A percentile compares a stretch with the other conserved stretches of the same genome.
phyloP scores from a whole-genome alignment of 2,113 vertebrate species.

The Pseudorectes ferrugineus region DNA sequence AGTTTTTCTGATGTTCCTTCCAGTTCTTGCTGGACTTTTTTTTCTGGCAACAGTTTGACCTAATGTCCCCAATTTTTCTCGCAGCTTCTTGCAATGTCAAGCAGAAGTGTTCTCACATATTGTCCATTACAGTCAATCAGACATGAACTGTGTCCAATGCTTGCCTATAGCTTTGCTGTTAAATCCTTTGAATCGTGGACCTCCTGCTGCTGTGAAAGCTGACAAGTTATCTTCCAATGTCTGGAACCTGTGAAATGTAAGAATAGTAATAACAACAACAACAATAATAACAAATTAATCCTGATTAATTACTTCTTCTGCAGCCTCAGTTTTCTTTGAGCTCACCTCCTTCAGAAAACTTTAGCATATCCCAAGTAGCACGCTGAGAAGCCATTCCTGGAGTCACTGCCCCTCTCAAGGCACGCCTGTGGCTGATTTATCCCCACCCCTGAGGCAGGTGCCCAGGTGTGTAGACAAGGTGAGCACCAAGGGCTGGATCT shows the following conservation, averaged over 20 bases:
- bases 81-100: neutral
- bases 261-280: neutral
- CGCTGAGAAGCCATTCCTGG: neutral
- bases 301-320: neutral
- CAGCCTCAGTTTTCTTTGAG: neutral
- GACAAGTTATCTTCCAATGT: neutral
- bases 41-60: neutral
- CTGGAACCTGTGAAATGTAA: neutral
- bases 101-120: neutral
- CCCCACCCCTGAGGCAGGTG: neutral
- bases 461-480: neutral
- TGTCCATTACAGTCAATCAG: neutral
- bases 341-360: neutral
- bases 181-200: neutral
- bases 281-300: neutral
- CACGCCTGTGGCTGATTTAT: neutral
- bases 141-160: neutral
- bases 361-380: neutral
- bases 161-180: neutral
- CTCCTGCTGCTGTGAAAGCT: neutral
- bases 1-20: neutral
- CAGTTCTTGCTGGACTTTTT: neutral
- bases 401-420: neutral
- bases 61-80: neutral
- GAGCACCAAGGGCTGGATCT: neutral